Conservation (phyloP, 92 coral and sea anemone genomes). For the Parazoanthus swiftii region DNA sequence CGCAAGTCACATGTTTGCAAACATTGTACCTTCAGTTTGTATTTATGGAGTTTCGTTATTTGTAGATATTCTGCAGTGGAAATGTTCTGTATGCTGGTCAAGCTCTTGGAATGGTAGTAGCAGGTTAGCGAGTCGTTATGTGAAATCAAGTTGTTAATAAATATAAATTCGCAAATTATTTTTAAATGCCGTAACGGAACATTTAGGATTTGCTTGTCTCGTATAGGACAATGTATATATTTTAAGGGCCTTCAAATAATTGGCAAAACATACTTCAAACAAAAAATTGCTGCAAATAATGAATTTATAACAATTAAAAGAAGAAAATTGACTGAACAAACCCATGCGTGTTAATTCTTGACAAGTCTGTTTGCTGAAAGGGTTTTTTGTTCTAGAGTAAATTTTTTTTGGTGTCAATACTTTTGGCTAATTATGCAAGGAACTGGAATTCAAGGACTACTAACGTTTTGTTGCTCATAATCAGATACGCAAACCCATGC, state of each 20-base stretch:
- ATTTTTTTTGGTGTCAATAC: not conserved
- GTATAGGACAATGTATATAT: no score
- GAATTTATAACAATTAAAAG: no score
- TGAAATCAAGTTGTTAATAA: not conserved
- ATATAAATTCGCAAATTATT: no score
- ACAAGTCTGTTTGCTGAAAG: not conserved
- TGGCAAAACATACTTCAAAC: not conserved
- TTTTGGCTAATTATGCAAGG: not conserved
- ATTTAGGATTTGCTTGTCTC: not conserved
- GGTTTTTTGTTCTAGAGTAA: no score
- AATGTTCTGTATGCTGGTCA: slow-evolving; percentile 86
- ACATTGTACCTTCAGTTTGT: not conserved
- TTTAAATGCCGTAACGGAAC: no score
- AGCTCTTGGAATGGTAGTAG: slow-evolving; percentile 73
- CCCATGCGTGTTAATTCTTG: no score
- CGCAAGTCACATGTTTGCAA: not conserved
- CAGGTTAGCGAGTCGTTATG: slow-evolving; percentile 52
- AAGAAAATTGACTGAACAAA: no score
- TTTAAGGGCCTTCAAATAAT: not conserved
- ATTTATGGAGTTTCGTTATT: not conserved
- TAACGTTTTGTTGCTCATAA: not conserved
- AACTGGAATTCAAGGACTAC: not conserved
- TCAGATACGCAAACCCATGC: slow-evolving; percentile 59
- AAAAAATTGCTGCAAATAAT: no score
- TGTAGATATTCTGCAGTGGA: slow-evolving; percentile 72